These are phyloP conservation scores for Mormyrops boulengeri DNA, from an alignment of 2,797 vertebrate species.

Conservation along the genomic window DNA sequence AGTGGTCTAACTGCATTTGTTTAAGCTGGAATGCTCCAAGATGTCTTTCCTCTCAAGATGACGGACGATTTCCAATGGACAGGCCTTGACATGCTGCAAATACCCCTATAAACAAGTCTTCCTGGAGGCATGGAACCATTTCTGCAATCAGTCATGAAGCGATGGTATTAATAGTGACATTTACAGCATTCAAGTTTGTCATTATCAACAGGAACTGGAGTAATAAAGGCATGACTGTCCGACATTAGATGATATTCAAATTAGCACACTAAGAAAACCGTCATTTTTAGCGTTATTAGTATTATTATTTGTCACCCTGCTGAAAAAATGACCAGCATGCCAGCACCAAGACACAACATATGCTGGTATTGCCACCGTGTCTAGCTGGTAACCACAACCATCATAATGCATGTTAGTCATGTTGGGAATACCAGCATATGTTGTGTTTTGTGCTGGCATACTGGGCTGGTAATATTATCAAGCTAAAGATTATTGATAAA, in stretches of 20 bases:
- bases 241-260: background rate
- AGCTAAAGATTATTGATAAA: background rate
- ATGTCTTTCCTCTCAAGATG: background rate
- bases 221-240: background rate
- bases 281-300: background rate
- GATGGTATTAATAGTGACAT: background rate
- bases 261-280: background rate
- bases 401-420: background rate
- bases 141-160: background rate
- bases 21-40: background rate
- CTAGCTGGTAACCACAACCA: background rate
- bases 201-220: background rate
- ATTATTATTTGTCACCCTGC: background rate
- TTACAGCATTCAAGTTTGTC: background rate
- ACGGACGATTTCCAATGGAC: background rate
- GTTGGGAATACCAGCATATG: background rate
- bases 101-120: background rate
- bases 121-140: background rate
- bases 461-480: background rate
- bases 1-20: background rate
- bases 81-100: background rate
- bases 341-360: background rate
- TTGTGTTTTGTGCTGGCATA: background rate
- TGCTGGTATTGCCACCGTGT: background rate
- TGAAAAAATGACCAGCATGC: background rate